These are phyloP conservation scores for Streblospio benedicti DNA, from an alignment of 1,140 invertebrate species.

Conservation along the genomic window DNA sequence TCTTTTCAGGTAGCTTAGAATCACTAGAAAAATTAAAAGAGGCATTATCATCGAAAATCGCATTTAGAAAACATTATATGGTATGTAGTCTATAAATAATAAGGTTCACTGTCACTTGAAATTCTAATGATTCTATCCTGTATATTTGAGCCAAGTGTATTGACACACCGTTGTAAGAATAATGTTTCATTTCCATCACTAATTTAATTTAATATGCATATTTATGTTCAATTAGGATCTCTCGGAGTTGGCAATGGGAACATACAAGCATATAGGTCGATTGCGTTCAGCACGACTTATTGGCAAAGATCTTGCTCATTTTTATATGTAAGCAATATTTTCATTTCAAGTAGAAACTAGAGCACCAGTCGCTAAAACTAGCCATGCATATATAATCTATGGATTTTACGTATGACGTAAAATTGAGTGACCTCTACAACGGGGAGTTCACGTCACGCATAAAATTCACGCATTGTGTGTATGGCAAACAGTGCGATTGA, in stretches of 20 bases:
- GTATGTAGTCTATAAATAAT: constrained; percentile 43
- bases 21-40: constrained; percentile 80
- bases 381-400: too few relatives aligned
- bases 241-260: constrained; percentile 89
- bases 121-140: not conserved
- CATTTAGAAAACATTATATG: constrained; percentile 82
- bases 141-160: not conserved
- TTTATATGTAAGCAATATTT: constrained; percentile 61
- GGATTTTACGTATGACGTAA: too few relatives aligned
- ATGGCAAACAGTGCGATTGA: not conserved
- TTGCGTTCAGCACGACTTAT: constrained; percentile 74
- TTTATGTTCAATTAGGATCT: constrained; percentile 66
- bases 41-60: constrained; percentile 77
- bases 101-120: too few relatives aligned
- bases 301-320: constrained; percentile 77
- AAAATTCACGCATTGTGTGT: too few relatives aligned
- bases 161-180: constrained; percentile 1
- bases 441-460: too few relatives aligned
- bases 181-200: not conserved
- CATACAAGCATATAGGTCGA: constrained; percentile 88
- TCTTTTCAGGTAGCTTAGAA: constrained; percentile 52
- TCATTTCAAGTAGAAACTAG: too few relatives aligned
- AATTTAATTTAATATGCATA: not conserved
- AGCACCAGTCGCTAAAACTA: too few relatives aligned
- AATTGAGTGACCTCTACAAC: too few relatives aligned